These are phyloP conservation scores for Bombus picipes DNA, from an alignment of 1,140 invertebrate species.

Conservation along the genomic window DNA sequence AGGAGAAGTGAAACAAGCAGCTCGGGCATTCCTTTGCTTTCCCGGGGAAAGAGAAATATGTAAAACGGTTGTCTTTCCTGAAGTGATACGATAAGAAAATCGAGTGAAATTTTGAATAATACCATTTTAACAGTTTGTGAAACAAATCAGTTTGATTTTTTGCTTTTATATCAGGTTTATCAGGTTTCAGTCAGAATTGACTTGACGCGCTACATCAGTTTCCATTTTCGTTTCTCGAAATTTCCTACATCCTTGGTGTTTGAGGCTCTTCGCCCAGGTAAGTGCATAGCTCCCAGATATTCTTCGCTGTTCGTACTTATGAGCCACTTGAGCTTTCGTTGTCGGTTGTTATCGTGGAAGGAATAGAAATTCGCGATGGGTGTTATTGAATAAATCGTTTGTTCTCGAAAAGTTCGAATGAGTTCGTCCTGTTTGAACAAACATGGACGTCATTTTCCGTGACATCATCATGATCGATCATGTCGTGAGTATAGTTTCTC, in stretches of 20 bases:
- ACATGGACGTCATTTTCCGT: fast-evolving
- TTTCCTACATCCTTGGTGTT: neutral
- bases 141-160: too few relatives aligned
- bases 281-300: neutral
- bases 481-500: too few relatives aligned
- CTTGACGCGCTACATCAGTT: too few relatives aligned
- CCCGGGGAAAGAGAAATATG: fast-evolving
- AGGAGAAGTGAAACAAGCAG: too few relatives aligned
- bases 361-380: fast-evolving
- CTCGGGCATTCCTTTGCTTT: fast-evolving
- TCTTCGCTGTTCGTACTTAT: neutral
- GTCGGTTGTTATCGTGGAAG: too few relatives aligned
- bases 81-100: fast-evolving
- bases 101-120: too few relatives aligned
- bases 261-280: neutral
- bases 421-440: fast-evolving
- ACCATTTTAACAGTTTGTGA: too few relatives aligned
- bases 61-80: fast-evolving
- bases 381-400: neutral
- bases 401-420: too few relatives aligned
- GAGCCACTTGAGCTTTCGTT: neutral
- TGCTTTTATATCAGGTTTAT: fast-evolving
- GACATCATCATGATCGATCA: fast-evolving
- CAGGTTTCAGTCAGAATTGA: neutral
- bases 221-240: neutral